These are phyloP conservation scores for Bugula neritina DNA, from an alignment of 2,888 invertebrate species.

Conservation along the genomic window DNA sequence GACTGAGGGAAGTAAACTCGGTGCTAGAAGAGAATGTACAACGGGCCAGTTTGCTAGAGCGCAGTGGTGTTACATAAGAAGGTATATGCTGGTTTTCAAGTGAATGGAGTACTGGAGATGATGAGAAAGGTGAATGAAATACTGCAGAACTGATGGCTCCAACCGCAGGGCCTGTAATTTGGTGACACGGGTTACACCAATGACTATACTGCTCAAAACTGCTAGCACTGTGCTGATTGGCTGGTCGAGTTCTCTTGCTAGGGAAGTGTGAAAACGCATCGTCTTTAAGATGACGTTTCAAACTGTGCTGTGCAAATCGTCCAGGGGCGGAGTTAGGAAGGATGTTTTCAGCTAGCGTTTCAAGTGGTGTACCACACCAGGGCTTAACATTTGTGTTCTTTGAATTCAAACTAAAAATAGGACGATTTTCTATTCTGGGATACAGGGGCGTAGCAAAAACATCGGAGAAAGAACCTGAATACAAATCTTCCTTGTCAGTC, in stretches of 20 bases:
- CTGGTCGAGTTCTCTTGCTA: neutral
- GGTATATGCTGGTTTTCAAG: neutral
- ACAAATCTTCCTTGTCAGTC: neutral
- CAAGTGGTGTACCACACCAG: neutral
- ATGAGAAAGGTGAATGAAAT: neutral
- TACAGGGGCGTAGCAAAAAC: neutral
- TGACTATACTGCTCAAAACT: neutral
- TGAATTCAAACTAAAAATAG: too few species aligned
- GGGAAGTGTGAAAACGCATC: neutral
- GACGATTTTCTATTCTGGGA: neutral
- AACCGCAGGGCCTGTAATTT: neutral
- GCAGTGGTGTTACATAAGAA: conserved; percentile 1
- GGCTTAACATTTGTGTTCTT: neutral
- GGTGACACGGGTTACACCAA: neutral
- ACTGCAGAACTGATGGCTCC: neutral
- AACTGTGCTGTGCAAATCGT: neutral
- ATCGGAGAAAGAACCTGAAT: neutral
- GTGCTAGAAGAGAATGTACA: neutral
- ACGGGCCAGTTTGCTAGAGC: neutral
- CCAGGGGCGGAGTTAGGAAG: neutral
- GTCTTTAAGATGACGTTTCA: neutral
- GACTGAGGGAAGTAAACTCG: neutral
- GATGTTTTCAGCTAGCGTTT: neutral
- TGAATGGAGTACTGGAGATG: neutral
- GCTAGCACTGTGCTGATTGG: too few species aligned